Evolutionary conservation across 2,797 vertebrate genomes (phyloP), one percentile per base, ranked within the genome.

Genomic region (Eurystomus glaucurus): DNA sequence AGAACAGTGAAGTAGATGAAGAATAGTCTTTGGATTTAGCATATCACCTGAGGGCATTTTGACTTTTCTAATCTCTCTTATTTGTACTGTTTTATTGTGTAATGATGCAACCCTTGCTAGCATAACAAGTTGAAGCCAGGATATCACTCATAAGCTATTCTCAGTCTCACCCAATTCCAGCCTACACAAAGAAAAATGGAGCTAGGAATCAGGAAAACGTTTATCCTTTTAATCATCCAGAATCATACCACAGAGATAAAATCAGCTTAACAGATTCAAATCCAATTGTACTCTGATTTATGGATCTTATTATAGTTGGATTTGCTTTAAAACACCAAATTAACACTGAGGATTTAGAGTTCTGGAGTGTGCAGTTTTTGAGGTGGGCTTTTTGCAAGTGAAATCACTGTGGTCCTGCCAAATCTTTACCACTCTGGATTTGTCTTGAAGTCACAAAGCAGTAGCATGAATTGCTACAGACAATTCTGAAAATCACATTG

Each of bases 31-130:
- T 61, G 1, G 2, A 37, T 57, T 84, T 80, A 69, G 3, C 33
- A 2, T 35, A 43, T 31, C 0, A 0, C 2, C 35, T 11, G 3
- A 21, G 16, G 16, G 6, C 5, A 37, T 86, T 90, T 64, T 48
- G 18, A 19, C 9, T 72, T 6, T 55, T 79, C 31, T 60, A 43
- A 52, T 29, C 6, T 21, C 45, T 48, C 26, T 29, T 18, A 12
- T 35, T 60, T 75, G 17, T 69, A 12, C 2, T 45, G 21, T 4
- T 69, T 50, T 65, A 28, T 76, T 51, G 9, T 18, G 15, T 8
- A 77, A 31, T 43, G 11, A 64, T 50, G 4, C 11, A 52, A 25
- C 8, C 43, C 10, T 57, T n/a, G 3, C 3, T 29, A 35, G 19
- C 10, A 48, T 17, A 60, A 23, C 3, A 28, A 51, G 2, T 37